Evolutionary conservation across 1,140 invertebrate species (phyloP).

Genomic region (Maniola jurtina): DNA sequence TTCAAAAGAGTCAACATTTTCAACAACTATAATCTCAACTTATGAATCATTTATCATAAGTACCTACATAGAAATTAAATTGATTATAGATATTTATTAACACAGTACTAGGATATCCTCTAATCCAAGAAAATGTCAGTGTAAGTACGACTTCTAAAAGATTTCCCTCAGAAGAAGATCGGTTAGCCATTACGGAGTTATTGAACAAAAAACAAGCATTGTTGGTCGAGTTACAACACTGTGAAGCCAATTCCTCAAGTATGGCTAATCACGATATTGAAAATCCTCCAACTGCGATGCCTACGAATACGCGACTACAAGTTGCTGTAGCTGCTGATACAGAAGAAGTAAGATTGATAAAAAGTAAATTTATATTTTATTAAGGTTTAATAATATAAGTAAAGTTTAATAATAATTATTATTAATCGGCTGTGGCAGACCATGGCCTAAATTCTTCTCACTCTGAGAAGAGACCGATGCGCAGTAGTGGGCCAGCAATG

Average conservation of each 20-base stretch:
- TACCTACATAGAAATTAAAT: too few relatives aligned
- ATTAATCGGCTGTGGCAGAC: too few relatives aligned
- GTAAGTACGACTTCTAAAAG: conserved; percentile 49
- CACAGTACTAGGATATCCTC: conserved; percentile 87
- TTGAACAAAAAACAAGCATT: conserved; percentile 90
- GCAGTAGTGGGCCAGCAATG: too few relatives aligned
- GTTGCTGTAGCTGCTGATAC: conserved; percentile 75
- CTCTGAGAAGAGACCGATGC: too few relatives aligned
- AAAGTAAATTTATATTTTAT: too few relatives aligned
- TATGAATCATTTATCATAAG: too few relatives aligned
- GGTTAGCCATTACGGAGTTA: conserved; percentile 89
- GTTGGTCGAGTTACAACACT: conserved; percentile 89
- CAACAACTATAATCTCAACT: too few relatives aligned
- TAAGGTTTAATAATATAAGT: too few relatives aligned
- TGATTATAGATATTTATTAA: background rate
- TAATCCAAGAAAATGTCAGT: conserved; percentile 68
- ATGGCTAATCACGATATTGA: conserved; percentile 41
- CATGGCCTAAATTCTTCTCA: too few relatives aligned
- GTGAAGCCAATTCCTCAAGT: conserved; percentile 81
- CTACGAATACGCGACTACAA: conserved; percentile 81
- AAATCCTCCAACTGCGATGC: conserved; percentile 79
- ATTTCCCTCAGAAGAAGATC: conserved; percentile 80
- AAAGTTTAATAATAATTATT: too few relatives aligned
- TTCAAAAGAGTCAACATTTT: too few relatives aligned
- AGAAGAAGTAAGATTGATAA: conserved; percentile 49